Evolutionary conservation across 2,888 invertebrate genomes (phyloP).

Genomic region (Labia minor): DNA sequence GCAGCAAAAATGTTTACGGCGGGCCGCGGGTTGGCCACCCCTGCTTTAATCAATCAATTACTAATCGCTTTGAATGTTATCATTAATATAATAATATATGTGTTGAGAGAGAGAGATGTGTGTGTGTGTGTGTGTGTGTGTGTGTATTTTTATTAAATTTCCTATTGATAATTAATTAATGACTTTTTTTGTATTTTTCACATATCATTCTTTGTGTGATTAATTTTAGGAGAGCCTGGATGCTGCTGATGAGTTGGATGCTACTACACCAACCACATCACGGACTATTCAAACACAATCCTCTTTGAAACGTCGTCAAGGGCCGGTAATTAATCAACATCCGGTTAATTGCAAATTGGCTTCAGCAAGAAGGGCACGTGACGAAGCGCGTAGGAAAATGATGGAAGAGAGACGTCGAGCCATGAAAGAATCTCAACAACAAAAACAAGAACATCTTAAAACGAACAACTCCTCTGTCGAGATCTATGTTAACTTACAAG

Average conservation of each 20-base stretch:
- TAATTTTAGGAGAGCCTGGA: neutral
- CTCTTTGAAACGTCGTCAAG: slow-evolving; percentile 8
- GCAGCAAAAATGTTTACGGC: too few species aligned
- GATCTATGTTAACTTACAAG: slow-evolving; percentile 23
- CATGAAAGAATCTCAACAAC: slow-evolving; percentile 35
- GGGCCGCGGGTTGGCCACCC: too few species aligned
- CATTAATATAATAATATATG: too few species aligned
- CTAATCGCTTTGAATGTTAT: too few species aligned
- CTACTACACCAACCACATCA: neutral
- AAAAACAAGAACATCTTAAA: slow-evolving; percentile 14
- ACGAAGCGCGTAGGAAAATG: slow-evolving; percentile 64
- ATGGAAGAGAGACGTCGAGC: slow-evolving; percentile 61
- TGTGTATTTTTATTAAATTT: too few species aligned
- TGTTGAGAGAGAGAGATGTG: too few species aligned
- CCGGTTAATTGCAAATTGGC: slow-evolving; percentile 24
- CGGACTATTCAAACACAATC: slow-evolving; percentile 1
- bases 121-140: too few species aligned
- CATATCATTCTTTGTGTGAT: too few species aligned
- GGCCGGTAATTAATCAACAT: neutral
- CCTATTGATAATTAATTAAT: too few species aligned
- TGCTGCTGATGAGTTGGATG: neutral
- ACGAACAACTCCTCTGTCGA: slow-evolving; percentile 20
- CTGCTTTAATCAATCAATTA: too few species aligned
- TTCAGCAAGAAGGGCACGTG: slow-evolving; percentile 35
- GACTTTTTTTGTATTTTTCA: too few species aligned